phyloP scores from a whole-genome alignment of 1,140 invertebrate genomes.

The Drosophila jambulina region DNA sequence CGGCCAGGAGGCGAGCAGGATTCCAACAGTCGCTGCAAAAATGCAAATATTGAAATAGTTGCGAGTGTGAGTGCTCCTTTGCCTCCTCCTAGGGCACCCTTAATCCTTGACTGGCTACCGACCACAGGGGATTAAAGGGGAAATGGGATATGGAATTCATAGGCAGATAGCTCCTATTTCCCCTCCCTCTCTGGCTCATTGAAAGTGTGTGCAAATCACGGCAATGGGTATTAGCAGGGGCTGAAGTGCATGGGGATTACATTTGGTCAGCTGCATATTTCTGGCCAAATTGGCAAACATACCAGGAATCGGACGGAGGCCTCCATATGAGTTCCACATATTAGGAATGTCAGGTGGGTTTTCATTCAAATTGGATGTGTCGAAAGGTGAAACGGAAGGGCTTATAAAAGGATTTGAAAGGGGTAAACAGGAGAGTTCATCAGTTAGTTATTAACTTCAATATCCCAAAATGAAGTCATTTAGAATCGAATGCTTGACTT shows the following conservation, averaged over 20 bases:
- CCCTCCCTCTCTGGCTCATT: constrained; percentile 20
- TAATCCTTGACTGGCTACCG: constrained; percentile 34
- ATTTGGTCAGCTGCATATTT: constrained; percentile 31
- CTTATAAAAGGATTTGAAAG: background rate
- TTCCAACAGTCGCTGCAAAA: constrained; percentile 25
- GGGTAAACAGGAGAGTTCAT: too few species aligned
- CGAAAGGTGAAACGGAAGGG: background rate
- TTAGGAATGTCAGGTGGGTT: constrained; percentile 14
- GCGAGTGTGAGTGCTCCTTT: constrained; percentile 9
- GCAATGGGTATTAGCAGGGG: constrained; percentile 12
- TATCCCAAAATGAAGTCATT: background rate
- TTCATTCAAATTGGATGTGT: constrained; percentile 12
- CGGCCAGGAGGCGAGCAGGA: background rate
- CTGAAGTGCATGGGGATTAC: constrained; percentile 11
- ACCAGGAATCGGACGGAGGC: background rate
- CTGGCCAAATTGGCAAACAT: constrained; percentile 44
- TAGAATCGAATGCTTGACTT: background rate
- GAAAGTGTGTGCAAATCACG: constrained; percentile 54
- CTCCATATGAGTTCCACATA: background rate
- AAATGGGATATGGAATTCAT: constrained; percentile 14
- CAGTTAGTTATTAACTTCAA: background rate
- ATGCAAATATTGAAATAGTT: constrained; percentile 50
- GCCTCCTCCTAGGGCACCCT: background rate
- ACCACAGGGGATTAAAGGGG: constrained; percentile 15
- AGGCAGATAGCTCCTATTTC: background rate